Percentiles rank a stretch among this genome's conserved stretches.
Conservation (phyloP, 2,888 invertebrate species). For the Rhorus exstirpatorius region DNA sequence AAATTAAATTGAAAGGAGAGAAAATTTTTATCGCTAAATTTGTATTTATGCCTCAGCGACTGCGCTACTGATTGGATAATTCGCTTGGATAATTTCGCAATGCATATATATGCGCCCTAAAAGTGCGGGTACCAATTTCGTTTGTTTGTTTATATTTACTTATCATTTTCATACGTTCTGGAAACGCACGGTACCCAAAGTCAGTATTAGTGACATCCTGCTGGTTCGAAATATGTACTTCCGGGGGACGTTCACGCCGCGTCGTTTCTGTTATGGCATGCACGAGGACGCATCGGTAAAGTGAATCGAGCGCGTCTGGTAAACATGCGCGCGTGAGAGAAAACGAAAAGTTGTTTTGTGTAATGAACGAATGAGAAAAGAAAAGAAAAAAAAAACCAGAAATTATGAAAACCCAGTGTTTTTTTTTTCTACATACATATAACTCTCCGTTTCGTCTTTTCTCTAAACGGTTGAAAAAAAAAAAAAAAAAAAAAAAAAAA, state of each 20-base stretch:
- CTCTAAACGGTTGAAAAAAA: conserved; percentile 26
- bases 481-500: conserved; percentile 32
- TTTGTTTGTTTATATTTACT: neutral
- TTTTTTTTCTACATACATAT: no score
- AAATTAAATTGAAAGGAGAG: no score
- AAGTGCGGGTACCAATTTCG: conserved; percentile 13
- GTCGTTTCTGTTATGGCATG: conserved; percentile 26
- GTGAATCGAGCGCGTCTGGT: conserved; percentile 33
- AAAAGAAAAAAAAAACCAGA: neutral
- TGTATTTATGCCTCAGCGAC: no score
- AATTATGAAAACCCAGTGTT: no score
- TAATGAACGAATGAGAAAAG: conserved; percentile 33
- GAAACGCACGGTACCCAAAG: conserved; percentile 61
- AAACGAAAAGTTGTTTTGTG: conserved; percentile 52
- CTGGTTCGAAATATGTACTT: conserved; percentile 70
- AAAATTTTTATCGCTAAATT: no score
- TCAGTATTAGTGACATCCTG: conserved; percentile 71
- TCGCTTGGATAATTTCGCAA: conserved; percentile 17
- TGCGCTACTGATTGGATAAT: neutral
- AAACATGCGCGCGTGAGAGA: conserved; percentile 41
- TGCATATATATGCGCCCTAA: neutral
- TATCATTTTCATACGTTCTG: conserved; percentile 30
- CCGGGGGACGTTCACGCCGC: conserved; percentile 66
- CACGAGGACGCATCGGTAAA: conserved; percentile 44
- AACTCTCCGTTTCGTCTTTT: conserved; percentile 25